Conservation (phyloP, 2,888 invertebrate genomes). For the Sacculina carcini region DNA sequence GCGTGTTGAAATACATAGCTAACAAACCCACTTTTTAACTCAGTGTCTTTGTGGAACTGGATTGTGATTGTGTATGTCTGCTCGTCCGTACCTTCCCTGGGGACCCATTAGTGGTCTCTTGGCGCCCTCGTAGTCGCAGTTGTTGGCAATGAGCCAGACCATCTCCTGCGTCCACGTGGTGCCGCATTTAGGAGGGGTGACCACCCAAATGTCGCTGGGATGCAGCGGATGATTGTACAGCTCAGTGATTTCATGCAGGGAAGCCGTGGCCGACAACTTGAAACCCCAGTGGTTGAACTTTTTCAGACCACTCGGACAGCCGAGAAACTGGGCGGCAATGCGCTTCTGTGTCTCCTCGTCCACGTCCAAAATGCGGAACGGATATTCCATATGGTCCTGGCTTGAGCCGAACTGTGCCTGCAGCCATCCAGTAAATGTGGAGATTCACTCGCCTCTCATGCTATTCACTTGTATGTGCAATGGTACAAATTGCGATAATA, state of each 20-base stretch:
- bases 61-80: too few relatives aligned
- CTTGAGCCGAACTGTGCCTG: too few relatives aligned
- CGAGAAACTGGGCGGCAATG: not conserved
- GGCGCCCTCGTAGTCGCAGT: not conserved
- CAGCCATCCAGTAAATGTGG: too few relatives aligned
- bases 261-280: not conserved
- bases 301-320: not conserved
- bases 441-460: too few relatives aligned
- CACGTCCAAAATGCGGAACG: not conserved
- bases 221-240: not conserved
- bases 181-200: not conserved
- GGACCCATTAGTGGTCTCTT: not conserved
- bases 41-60: too few relatives aligned
- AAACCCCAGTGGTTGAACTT: not conserved
- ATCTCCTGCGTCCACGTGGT: constrained; percentile 2
- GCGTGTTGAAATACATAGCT: too few relatives aligned
- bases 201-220: not conserved
- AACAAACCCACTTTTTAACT: too few relatives aligned
- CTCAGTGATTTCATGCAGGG: not conserved
- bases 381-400: too few relatives aligned
- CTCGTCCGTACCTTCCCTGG: too few relatives aligned
- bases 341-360: not conserved
- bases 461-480: too few relatives aligned
- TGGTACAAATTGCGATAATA: too few relatives aligned
- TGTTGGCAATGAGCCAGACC: not conserved